Conservation (phyloP, 2,113 vertebrate species). For the Pao palembangensis region DNA sequence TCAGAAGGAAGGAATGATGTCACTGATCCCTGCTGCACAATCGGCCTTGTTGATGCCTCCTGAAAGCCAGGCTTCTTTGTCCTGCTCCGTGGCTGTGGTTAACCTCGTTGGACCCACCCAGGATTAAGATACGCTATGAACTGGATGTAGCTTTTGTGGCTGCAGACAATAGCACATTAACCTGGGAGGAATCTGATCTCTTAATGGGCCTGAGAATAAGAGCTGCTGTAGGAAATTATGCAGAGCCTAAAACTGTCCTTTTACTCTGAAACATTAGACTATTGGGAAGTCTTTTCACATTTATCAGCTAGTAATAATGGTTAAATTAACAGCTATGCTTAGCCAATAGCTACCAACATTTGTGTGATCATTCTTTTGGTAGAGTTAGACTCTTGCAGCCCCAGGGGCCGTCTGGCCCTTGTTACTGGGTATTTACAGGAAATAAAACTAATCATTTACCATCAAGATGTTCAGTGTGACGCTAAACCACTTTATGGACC, state of each 20-base stretch:
- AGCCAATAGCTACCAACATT: not conserved
- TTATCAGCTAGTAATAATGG: not conserved
- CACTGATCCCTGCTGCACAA: constrained; percentile 49
- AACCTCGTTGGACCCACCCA: constrained; percentile 27
- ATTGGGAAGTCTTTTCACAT: not conserved
- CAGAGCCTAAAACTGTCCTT: not conserved
- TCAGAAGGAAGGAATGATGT: constrained; percentile 59
- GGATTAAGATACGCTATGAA: constrained; percentile 37
- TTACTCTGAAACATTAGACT: not conserved
- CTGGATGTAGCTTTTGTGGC: constrained; percentile 34
- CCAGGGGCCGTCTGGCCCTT: constrained; percentile 6
- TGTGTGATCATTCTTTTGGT: constrained; percentile 11
- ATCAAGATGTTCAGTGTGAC: constrained; percentile 13
- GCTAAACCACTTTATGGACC: constrained; percentile 37
- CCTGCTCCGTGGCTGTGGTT: constrained; percentile 26
- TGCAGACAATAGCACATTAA: constrained; percentile 33
- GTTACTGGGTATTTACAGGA: constrained; percentile 2
- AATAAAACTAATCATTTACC: constrained; percentile 23
- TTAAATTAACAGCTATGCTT: not conserved
- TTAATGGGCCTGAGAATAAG: constrained; percentile 10
- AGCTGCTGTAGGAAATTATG: not conserved
- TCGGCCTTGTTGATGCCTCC: constrained; percentile 54
- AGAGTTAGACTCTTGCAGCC: constrained; percentile 12
- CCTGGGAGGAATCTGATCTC: constrained; percentile 19
- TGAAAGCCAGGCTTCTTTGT: constrained; percentile 40